Evolutionary conservation across 2,113 vertebrate genomes (phyloP).

Genomic region (human (Homo sapiens)): GRCh38 chr16:25336501-25337000

Average conservation of each 20-base stretch:
- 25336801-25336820: not conserved
- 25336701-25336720: not conserved
- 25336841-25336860: no score
- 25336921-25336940: no score
- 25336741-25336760: not conserved
- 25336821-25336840: not conserved
- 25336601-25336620: not conserved
- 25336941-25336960: no score
- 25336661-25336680: not conserved
- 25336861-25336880: not conserved
- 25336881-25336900: not conserved
- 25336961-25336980: no score
- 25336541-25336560: not conserved
- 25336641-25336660: not conserved
- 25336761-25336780: not conserved
- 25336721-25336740: not conserved
- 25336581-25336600: not conserved
- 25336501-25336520: not conserved
- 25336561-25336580: not conserved
- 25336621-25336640: not conserved
- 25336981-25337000: no score
- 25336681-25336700: not conserved
- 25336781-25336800: not conserved
- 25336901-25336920: not conserved
- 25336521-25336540: not conserved